Percentiles rank a stretch among this genome's conserved stretches.
Conservation (phyloP, 2,113 vertebrate genomes). For the Coryphaenoides rupestris region DNA sequence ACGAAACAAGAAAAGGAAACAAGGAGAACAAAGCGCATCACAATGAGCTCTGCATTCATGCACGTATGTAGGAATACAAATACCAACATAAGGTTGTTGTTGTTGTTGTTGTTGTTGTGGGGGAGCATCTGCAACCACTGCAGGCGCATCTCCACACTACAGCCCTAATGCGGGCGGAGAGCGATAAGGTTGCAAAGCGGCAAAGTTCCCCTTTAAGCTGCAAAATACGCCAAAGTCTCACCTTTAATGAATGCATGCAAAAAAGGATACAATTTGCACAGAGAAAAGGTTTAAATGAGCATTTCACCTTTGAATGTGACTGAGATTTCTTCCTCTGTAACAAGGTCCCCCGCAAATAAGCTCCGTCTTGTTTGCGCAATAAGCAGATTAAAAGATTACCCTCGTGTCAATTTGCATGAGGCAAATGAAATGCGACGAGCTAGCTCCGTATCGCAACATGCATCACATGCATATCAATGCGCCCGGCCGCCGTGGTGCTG, state of each 20-base stretch:
- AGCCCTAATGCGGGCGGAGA: no score
- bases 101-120: no score
- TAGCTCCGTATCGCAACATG: neutral
- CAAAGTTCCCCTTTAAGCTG: neutral
- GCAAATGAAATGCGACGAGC: neutral
- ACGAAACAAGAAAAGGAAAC: no score
- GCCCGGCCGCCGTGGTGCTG: no score
- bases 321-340: neutral
- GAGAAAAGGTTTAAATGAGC: slow-evolving; percentile 29
- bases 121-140: no score
- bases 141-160: no score
- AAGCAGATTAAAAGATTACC: slow-evolving; percentile 15
- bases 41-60: no score
- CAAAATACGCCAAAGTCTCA: no score
- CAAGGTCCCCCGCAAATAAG: slow-evolving; percentile 10
- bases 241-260: neutral
- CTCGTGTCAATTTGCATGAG: neutral
- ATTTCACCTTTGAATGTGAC: slow-evolving; percentile 1
- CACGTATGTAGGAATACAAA: no score
- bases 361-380: slow-evolving; percentile 12
- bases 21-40: no score
- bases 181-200: neutral
- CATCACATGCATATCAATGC: neutral
- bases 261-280: no score
- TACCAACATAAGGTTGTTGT: no score